Evolutionary conservation across 1,140 invertebrate species (phyloP).

Genomic region (Berghia stephanieae): DNA sequence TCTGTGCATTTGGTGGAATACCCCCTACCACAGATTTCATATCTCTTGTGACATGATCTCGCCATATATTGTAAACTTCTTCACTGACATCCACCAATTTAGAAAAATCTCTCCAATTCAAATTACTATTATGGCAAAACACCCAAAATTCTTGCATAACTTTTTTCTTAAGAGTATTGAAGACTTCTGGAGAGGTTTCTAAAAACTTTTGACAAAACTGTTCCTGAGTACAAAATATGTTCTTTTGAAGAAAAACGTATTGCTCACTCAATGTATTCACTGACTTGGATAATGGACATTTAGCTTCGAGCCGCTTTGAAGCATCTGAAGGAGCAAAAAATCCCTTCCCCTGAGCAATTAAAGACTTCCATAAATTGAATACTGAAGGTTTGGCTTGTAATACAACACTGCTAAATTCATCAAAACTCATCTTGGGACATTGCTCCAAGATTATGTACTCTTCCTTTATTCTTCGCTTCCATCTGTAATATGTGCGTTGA

Average conservation of each 20-base stretch:
- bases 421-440: constrained; percentile 36
- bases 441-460: constrained; percentile 43
- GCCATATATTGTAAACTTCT: constrained; percentile 27
- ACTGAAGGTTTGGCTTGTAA: constrained; percentile 39
- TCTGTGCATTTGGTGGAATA: too few relatives aligned
- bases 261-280: not conserved
- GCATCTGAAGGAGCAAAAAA: constrained; percentile 33
- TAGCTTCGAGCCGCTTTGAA: constrained; percentile 26
- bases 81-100: constrained; percentile 21
- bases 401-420: constrained; percentile 34
- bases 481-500: constrained; percentile 42
- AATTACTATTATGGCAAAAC: constrained; percentile 23
- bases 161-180: constrained; percentile 22
- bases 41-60: constrained; percentile 26
- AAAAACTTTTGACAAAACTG: constrained; percentile 24
- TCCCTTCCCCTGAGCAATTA: constrained; percentile 36
- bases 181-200: constrained; percentile 5
- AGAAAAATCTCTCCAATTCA: constrained; percentile 27
- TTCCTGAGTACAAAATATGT: constrained; percentile 10
- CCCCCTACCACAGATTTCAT: too few relatives aligned
- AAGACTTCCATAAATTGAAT: constrained; percentile 34
- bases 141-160: constrained; percentile 27
- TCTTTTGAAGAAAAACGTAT: constrained; percentile 23
- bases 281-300: constrained; percentile 18
- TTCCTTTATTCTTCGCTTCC: constrained; percentile 43